Base-by-base conservation (phyloP, 2,888 invertebrate species). In the Monopis laevigella region DNA sequence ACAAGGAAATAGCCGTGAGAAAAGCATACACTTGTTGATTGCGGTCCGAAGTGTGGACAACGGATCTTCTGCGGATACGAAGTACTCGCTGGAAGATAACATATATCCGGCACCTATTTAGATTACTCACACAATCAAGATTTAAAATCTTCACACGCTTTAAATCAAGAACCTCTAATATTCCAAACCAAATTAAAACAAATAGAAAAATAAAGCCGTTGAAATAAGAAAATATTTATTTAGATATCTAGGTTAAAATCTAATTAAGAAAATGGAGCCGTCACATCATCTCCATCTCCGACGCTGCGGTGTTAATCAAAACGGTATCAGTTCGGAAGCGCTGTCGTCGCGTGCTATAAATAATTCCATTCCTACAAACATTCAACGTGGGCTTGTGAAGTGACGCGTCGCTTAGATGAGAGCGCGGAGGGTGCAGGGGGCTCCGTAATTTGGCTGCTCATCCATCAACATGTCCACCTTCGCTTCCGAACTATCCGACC, bases 321-420 rank as follows among this genome's bases (percentile, higher is more conserved):
- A 50, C 57, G 40, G 29, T 40, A 47, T 45, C 47, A 61, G 64
- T 19, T 66, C 72, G 77, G 75, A 77, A 74, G 60, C 55, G 62
- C 65, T 77, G 75, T 77, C 77, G 65, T 63, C 75, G 52, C 58
- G 42, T 48, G 52, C 45, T 64, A 69, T 74, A 73, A 74, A 74
- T 75, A 71, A 70, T 71, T 56, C 67, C 66, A 65, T 63, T 61
- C 34, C 34, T 34, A 34, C 34, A 34, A 34, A 34, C 60, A 59
- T 64, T 38, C 62, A 58, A 53, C 50, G 57, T 36, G 36, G 36
- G 36, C 21, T 36, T 36, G 40, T 29, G 28, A 28, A 40, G 29
- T 28, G 40, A 40, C 28, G 40, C 28, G 62, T 71, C 71, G 69
- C n/a, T 72, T 72, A 73, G 64, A 53, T 11, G 30, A 19, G 29